Conservation (phyloP, 2,797 vertebrate species). For the Ctenopoma multispine region DNA sequence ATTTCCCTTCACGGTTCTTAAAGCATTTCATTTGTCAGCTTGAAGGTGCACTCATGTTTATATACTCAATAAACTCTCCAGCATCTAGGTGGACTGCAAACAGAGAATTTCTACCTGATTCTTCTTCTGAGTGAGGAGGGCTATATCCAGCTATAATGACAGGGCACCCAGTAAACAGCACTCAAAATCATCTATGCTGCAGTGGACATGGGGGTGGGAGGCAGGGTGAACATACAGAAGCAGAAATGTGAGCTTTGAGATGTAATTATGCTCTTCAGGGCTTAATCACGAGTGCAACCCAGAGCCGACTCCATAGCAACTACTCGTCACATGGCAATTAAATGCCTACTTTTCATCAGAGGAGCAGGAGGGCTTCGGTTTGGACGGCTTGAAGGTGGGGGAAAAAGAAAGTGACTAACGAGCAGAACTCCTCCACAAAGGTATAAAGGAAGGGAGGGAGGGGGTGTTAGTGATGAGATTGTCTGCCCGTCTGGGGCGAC, state of each 20-base stretch:
- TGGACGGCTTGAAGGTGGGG: conserved; percentile 56
- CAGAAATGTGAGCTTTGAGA: conserved; percentile 75
- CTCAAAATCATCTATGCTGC: conserved; percentile 44
- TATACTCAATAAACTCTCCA: neutral
- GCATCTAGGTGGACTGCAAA: conserved; percentile 9
- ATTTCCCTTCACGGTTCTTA: neutral
- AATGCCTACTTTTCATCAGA: conserved; percentile 69
- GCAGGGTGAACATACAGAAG: conserved; percentile 36
- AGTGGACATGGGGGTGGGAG: conserved; percentile 49
- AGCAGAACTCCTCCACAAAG: conserved; percentile 57
- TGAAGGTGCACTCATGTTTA: neutral
- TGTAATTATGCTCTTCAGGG: conserved; percentile 73
- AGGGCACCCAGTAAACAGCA: conserved; percentile 40
- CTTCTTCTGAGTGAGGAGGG: neutral
- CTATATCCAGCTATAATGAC: conserved; percentile 42
- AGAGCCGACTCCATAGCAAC: conserved; percentile 69
- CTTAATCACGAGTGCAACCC: conserved; percentile 63
- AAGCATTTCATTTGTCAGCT: neutral
- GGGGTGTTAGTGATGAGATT: conserved; percentile 63
- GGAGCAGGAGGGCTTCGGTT: conserved; percentile 37
- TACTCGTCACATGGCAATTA: conserved; percentile 74
- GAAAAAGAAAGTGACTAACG: conserved; percentile 61
- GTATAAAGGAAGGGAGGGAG: conserved; percentile 30
- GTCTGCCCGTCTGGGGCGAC: conserved; percentile 64
- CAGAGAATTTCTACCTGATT: conserved; percentile 19